Percentiles rank a stretch among this genome's conserved stretches.
phyloP scores from a whole-genome alignment of 2,797 vertebrate species.

The Balearica regulorum region DNA sequence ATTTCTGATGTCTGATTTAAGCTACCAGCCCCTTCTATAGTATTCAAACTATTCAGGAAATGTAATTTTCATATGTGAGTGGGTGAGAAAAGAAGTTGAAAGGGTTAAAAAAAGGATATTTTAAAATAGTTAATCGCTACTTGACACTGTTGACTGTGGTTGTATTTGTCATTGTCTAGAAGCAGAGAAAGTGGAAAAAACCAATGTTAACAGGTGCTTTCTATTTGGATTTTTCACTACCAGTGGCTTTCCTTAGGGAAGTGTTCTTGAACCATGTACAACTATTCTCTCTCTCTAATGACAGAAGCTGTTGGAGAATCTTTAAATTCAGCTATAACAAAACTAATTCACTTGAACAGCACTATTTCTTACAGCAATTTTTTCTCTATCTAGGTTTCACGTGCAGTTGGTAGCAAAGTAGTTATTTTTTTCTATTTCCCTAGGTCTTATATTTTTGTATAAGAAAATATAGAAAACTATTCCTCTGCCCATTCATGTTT shows the following conservation, averaged over 20 bases:
- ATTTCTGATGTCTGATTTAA: neutral
- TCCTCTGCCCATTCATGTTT: conserved; percentile 26
- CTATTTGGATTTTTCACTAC: neutral
- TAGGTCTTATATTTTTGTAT: neutral
- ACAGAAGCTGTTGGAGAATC: conserved; percentile 28
- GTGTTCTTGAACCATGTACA: neutral
- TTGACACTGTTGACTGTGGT: neutral
- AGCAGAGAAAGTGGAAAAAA: neutral
- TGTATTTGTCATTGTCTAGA: conserved; percentile 18
- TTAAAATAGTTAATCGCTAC: neutral
- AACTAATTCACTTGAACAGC: neutral
- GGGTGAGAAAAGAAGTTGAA: neutral
- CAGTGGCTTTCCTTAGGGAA: neutral
- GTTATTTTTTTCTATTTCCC: neutral
- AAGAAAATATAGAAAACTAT: conserved; percentile 22
- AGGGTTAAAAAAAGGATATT: neutral
- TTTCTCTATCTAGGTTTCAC: neutral
- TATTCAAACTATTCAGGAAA: neutral
- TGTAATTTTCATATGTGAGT: neutral
- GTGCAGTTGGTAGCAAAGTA: neutral
- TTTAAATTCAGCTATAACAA: conserved; percentile 38
- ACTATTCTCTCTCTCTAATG: neutral
- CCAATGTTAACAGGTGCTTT: neutral
- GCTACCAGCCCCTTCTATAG: neutral
- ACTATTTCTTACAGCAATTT: neutral